Evolutionary conservation across 2,113 vertebrate genomes (phyloP), one percentile per base, ranked within the genome.

Genomic region (Vidua macroura): DNA sequence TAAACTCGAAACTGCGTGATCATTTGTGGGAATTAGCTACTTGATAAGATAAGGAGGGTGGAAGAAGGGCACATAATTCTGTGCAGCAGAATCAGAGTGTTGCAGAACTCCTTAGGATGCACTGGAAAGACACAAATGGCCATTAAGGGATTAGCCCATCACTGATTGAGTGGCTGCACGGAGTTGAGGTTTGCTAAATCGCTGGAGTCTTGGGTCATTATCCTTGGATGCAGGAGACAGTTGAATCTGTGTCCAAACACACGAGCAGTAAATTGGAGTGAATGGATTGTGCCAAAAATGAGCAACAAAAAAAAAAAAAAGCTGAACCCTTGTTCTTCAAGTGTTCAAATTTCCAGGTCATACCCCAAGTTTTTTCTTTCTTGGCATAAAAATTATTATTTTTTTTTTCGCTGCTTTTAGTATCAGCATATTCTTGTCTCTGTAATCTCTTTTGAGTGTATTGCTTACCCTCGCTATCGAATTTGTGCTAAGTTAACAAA

Each of bases 101-200:
- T 95, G 90, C 88, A 97, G 97, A 95, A 97, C 97, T 96, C 94
- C 93, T 83, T 21, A 83, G 91, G 93, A 97, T 88, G 95, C 94
- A 75, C 91, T 89, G 94, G 95, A 96, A 95, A 91, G 96, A 96
- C 97, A 97, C 93, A 97, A 98, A 97, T 95, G 95, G 93, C 98
- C 98, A 98, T 98, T 98, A 98, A 98, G 92, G 98, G 98, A 98
- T 98, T 98, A 98, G 69, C 72, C 83, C 56, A 79, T 92, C 93
- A 93, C 93, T 96, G 97, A 96, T 62, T 81, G 93, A 96, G 95
- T 86, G 62, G 92, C 93, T 95, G 96, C 85, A 28, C 53, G 75
- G 94, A 87, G 72, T 66, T 85, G 95, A 93, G 93, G 82, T 94
- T 97, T 92, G 96, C 88, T 98, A 98, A 98, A 98, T 98, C 98